Conservation (phyloP, 2,888 invertebrate genomes). For the Amphipoea lucens region DNA sequence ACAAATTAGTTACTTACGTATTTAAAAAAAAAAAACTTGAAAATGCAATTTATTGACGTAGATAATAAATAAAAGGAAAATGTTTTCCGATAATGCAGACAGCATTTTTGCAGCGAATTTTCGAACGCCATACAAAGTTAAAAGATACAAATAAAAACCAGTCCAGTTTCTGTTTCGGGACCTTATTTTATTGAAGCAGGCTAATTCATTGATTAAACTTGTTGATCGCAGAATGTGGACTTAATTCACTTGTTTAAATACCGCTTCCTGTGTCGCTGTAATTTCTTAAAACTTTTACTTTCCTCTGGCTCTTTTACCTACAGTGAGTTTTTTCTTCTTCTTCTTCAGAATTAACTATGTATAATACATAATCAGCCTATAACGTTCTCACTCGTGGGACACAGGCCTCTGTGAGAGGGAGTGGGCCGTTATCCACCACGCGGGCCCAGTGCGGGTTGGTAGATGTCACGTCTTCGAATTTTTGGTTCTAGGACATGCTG, state of each 20-base stretch:
- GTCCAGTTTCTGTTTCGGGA: neutral
- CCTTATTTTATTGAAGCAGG: neutral
- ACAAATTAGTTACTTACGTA: neutral
- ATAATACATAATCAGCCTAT: no score
- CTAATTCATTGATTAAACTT: neutral
- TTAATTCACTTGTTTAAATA: constrained; percentile 1
- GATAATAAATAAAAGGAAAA: constrained; percentile 1
- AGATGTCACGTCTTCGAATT: no score
- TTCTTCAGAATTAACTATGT: neutral
- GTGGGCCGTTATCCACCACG: no score
- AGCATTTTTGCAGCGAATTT: neutral
- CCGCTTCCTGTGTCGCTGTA: neutral
- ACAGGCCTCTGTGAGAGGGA: no score
- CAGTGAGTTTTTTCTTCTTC: neutral
- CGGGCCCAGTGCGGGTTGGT: no score
- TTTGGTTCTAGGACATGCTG: no score
- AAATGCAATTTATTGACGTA: neutral
- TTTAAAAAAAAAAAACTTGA: neutral
- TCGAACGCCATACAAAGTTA: neutral
- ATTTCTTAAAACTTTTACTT: neutral
- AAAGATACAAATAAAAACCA: neutral
- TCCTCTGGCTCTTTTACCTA: neutral
- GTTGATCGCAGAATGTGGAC: constrained; percentile 15
- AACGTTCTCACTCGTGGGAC: no score
- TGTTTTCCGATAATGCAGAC: neutral